A percentile compares a stretch with the other conserved stretches of the same genome.
phyloP scores from a whole-genome alignment of 35 echinoderm and acorn worm genomes.

The Nesometra sesokonis region DNA sequence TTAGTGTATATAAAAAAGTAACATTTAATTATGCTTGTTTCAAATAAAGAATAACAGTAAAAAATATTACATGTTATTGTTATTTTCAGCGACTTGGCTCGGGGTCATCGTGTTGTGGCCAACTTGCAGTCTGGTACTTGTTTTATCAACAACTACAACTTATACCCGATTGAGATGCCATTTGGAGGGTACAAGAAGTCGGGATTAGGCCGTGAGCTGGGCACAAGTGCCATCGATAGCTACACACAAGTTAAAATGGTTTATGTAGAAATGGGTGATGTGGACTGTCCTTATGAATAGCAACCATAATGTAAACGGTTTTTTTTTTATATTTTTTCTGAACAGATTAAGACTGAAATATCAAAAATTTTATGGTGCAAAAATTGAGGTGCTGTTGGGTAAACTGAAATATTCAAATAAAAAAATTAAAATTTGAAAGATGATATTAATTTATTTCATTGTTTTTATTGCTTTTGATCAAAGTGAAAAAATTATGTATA shows the following conservation, averaged over 20 bases:
- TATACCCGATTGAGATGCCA: slow-evolving; percentile 39
- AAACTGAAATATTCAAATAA: no score
- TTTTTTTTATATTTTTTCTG: no score
- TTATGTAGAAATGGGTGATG: slow-evolving; percentile 78
- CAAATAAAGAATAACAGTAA: no score
- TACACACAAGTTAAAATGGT: slow-evolving; percentile 79
- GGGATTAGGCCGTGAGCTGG: slow-evolving; percentile 67
- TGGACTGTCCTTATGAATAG: slow-evolving; percentile 54
- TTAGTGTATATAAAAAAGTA: no score
- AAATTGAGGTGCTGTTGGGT: no score
- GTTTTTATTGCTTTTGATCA: no score
- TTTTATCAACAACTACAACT: slow-evolving; percentile 84
- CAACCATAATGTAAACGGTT: no score
- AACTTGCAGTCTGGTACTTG: slow-evolving; percentile 54
- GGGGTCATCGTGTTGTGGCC: slow-evolving; percentile 48
- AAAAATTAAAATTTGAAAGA: no score
- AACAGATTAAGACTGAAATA: no score
- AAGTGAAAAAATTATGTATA: no score
- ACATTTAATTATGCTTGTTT: background rate
- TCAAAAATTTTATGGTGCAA: no score
- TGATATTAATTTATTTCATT: no score
- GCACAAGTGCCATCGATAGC: slow-evolving; percentile 36
- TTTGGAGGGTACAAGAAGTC: slow-evolving; percentile 91
- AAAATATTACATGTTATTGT: background rate
- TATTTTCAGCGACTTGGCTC: slow-evolving; percentile 51